These are phyloP conservation scores for Ophraella communa DNA, from an alignment of 2,888 invertebrate species.

Conservation along the genomic window DNA sequence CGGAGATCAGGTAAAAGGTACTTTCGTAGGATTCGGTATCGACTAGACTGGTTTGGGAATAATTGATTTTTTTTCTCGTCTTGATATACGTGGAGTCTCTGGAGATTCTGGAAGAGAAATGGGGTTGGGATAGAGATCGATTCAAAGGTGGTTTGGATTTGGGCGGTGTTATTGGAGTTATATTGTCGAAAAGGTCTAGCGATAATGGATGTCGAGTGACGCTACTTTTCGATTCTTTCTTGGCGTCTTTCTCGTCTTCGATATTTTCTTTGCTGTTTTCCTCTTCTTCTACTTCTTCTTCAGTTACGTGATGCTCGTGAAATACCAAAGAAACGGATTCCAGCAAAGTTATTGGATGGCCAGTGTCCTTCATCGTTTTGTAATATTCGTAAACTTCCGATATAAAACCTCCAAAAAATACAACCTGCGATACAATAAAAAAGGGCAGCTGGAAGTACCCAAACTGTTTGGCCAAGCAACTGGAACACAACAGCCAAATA, in stretches of 20 bases:
- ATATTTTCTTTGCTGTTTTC: too few species aligned
- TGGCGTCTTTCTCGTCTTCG: too few species aligned
- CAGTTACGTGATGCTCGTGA: constrained; percentile 39
- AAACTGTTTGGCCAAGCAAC: constrained; percentile 77
- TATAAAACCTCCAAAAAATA: constrained; percentile 71
- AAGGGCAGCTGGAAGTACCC: constrained; percentile 79
- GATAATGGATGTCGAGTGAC: constrained; percentile 52
- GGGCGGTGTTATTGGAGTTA: neutral
- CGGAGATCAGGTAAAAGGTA: constrained; percentile 74
- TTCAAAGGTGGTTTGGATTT: constrained; percentile 38
- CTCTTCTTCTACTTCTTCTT: constrained; percentile 7
- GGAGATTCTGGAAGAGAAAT: constrained; percentile 31
- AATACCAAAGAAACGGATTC: constrained; percentile 47
- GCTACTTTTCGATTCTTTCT: neutral
- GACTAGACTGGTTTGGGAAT: constrained; percentile 39
- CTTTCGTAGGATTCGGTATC: constrained; percentile 66
- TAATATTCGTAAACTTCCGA: constrained; percentile 67
- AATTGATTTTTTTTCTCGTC: constrained; percentile 38
- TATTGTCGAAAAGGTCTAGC: constrained; percentile 54
- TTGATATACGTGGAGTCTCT: constrained; percentile 28
- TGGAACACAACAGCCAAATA: constrained; percentile 78
- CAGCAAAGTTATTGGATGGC: constrained; percentile 45
- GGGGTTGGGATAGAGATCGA: constrained; percentile 55
- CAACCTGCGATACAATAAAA: constrained; percentile 71
- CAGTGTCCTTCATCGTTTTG: constrained; percentile 60